Evolutionary conservation across 64 coral and sea anemone genomes (phyloP).

Genomic region (Orbicella faveolata): DNA sequence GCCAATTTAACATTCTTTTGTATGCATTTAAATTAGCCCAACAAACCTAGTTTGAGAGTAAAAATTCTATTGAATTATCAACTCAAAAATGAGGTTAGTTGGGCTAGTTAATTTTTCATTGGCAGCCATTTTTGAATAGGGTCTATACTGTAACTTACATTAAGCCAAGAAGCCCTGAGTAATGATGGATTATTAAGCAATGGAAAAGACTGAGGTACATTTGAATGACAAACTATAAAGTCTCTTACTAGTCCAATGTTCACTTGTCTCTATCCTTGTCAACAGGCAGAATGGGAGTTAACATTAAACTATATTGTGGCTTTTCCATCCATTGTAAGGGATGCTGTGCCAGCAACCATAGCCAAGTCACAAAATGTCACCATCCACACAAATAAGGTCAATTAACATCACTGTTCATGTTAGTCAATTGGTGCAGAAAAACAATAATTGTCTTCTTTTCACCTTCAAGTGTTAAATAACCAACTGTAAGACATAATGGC

Average conservation of each 20-base stretch:
- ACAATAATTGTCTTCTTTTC: not conserved
- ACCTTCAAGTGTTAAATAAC: not conserved
- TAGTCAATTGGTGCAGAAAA: not conserved
- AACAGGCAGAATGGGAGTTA: slow-evolving; percentile 50
- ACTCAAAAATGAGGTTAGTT: too few relatives aligned
- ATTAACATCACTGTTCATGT: not conserved
- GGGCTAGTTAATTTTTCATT: too few relatives aligned
- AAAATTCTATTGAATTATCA: too few relatives aligned
- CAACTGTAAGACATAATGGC: not conserved
- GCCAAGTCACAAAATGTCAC: not conserved
- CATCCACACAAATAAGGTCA: slow-evolving; percentile 39
- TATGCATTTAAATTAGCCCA: too few relatives aligned
- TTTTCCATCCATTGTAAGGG: slow-evolving; percentile 23
- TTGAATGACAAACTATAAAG: too few relatives aligned
- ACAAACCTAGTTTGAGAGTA: too few relatives aligned
- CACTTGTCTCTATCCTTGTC: not conserved
- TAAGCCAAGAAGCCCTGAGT: too few relatives aligned
- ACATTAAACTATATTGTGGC: slow-evolving; percentile 14
- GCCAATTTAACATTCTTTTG: too few relatives aligned
- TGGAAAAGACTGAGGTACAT: too few relatives aligned
- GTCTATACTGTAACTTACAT: too few relatives aligned
- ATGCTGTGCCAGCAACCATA: not conserved
- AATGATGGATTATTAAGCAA: too few relatives aligned
- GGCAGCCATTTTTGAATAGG: too few relatives aligned
- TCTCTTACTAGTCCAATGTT: not conserved